Conservation (phyloP, 2,797 vertebrate genomes). For the Psittacula derbiana region DNA sequence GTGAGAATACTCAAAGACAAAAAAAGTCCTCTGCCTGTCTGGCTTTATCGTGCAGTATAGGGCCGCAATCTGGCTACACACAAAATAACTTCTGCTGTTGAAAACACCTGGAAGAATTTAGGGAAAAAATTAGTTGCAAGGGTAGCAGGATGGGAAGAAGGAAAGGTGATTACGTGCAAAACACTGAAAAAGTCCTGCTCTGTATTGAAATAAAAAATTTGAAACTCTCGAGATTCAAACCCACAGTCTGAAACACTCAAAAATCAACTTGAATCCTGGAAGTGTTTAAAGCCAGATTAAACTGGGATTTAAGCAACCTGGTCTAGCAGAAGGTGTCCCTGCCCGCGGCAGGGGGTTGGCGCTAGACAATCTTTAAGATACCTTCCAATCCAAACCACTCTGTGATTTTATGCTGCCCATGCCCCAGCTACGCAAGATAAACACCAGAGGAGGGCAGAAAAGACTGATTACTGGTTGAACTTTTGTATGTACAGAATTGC, state of each 20-base stretch:
- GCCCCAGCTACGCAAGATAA: not conserved
- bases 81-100: not conserved
- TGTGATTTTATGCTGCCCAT: rapidly evolving
- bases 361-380: not conserved
- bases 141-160: not conserved
- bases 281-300: not conserved
- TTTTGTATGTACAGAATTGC: not conserved
- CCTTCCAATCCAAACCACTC: not conserved
- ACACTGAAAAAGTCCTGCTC: not conserved
- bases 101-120: not conserved
- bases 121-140: not conserved
- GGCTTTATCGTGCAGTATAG: not conserved
- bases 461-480: not conserved
- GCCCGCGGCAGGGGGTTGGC: not conserved
- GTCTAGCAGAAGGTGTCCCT: not conserved
- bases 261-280: not conserved
- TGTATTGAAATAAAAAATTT: not conserved
- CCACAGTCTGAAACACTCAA: not conserved
- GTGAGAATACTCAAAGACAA: not conserved
- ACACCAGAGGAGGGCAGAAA: not conserved
- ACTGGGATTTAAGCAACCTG: not conserved
- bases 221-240: not conserved
- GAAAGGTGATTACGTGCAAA: not conserved
- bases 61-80: not conserved
- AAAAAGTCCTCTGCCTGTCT: not conserved